A percentile compares a stretch with the other conserved stretches of the same genome.
Evolutionary conservation across 2,113 vertebrate genomes (phyloP).

Genomic region (Dipodomys spectabilis): DNA sequence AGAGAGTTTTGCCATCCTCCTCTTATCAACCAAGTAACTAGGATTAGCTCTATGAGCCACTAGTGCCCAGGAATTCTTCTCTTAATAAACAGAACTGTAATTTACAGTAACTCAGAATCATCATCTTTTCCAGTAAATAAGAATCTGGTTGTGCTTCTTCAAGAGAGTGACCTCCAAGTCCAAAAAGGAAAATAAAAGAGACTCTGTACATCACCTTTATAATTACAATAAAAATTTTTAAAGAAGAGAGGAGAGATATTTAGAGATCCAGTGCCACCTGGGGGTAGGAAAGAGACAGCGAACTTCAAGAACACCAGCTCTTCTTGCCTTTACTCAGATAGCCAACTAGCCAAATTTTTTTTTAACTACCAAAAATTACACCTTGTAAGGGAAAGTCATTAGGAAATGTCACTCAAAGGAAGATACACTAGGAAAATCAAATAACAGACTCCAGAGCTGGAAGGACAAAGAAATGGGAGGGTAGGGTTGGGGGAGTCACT

Average conservation of each 20-base stretch:
- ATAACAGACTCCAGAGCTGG: not conserved
- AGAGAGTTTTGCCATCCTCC: too few relatives aligned
- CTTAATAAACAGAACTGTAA: not conserved
- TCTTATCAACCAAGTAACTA: too few relatives aligned
- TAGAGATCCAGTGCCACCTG: not conserved
- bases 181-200: constrained; percentile 14
- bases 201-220: too few relatives aligned
- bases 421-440: not conserved
- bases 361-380: not conserved
- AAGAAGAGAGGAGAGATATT: not conserved
- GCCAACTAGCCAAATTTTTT: not conserved
- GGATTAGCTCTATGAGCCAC: too few relatives aligned
- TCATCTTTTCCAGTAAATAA: constrained; percentile 2
- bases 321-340: not conserved
- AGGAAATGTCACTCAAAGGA: constrained; percentile 28
- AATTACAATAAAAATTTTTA: too few relatives aligned
- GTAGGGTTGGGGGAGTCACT: not conserved
- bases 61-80: too few relatives aligned
- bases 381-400: not conserved
- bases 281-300: not conserved
- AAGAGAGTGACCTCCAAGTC: not conserved
- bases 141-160: constrained; percentile 26
- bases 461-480: constrained; percentile 38
- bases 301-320: not conserved
- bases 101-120: constrained; percentile 24